phyloP scores from a whole-genome alignment of 2,797 vertebrate species.

The Coilia nasus region DNA sequence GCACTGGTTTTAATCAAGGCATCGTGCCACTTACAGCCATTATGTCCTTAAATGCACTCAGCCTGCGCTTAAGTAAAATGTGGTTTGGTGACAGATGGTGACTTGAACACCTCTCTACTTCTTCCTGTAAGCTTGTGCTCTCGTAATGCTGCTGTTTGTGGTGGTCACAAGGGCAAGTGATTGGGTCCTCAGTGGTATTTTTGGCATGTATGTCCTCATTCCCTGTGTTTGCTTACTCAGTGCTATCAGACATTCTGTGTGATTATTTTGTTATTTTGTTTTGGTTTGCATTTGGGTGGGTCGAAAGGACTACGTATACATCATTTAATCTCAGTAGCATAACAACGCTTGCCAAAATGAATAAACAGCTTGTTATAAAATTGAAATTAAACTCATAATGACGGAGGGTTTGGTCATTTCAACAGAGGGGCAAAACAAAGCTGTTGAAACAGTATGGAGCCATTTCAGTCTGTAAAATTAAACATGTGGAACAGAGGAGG shows the following conservation, averaged over 20 bases:
- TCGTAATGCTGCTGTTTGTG: neutral
- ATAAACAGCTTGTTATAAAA: constrained; percentile 26
- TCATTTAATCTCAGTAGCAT: constrained; percentile 4
- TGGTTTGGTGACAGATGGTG: constrained; percentile 17
- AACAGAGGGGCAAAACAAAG: neutral
- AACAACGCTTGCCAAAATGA: neutral
- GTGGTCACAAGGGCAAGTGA: neutral
- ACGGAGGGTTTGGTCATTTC: neutral
- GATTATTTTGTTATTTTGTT: constrained; percentile 1
- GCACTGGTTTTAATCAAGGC: constrained; percentile 9
- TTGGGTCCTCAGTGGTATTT: neutral
- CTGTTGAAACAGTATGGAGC: neutral
- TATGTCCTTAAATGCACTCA: constrained; percentile 15
- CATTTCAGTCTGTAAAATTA: neutral
- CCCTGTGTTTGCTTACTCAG: neutral
- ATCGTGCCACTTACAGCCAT: constrained; percentile 16
- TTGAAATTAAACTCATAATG: constrained; percentile 23
- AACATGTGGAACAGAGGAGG: neutral
- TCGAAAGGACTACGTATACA: neutral
- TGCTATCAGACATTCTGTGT: neutral
- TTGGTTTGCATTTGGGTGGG: constrained; percentile 1
- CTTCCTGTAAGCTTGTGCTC: neutral
- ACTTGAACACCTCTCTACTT: constrained; percentile 12
- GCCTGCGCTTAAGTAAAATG: constrained; percentile 17
- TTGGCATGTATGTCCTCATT: neutral